Percentiles rank a stretch among this genome's conserved stretches.
These are phyloP conservation scores for Peromyscus nudipes DNA, from an alignment of 2,797 vertebrate species.

Conservation along the genomic window DNA sequence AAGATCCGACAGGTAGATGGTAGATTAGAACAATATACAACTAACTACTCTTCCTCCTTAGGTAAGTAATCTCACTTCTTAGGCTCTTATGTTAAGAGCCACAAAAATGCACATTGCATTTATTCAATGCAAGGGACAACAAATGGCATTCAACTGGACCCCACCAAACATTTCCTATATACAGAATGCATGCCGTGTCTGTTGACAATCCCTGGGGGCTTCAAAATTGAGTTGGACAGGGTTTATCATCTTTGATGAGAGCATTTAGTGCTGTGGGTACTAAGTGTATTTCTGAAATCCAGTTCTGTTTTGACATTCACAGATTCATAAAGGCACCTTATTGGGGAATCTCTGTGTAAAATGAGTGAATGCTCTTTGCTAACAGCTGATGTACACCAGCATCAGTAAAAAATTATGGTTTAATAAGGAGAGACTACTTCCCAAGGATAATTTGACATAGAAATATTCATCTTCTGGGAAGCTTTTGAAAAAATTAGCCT, in stretches of 20 bases:
- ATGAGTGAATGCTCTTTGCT: neutral
- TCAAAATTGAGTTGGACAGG: neutral
- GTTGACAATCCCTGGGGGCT: neutral
- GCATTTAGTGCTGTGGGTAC: neutral
- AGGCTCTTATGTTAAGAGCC: constrained; percentile 6
- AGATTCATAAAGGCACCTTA: neutral
- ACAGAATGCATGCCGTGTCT: neutral
- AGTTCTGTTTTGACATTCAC: neutral
- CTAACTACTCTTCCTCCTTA: neutral
- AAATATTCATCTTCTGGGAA: constrained; percentile 25
- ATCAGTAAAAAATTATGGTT: constrained; percentile 42
- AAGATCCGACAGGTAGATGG: neutral
- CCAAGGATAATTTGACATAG: constrained; percentile 63
- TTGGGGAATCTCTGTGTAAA: neutral
- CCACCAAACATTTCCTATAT: neutral
- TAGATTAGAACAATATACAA: neutral
- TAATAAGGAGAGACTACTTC: constrained; percentile 49
- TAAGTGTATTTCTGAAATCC: neutral
- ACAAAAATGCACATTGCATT: neutral
- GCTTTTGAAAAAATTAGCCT: constrained; percentile 62
- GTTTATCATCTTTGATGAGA: neutral
- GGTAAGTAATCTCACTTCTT: neutral
- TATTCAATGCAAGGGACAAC: neutral
- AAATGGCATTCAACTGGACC: neutral
- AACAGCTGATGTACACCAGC: neutral